phyloP scores from a whole-genome alignment of 2,888 invertebrate species.

The Acanthosoma haemorrhoidale region DNA sequence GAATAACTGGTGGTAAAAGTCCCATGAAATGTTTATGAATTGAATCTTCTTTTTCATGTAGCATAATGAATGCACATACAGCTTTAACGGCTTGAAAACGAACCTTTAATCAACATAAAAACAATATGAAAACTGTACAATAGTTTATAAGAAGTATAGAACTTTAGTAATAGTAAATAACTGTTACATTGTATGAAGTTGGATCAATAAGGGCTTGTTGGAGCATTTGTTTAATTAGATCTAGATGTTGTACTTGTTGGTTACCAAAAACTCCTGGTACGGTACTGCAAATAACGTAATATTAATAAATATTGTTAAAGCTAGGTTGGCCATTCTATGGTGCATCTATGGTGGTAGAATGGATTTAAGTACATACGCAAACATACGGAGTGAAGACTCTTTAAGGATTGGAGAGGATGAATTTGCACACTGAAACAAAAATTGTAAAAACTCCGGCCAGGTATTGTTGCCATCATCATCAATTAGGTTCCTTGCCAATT shows the following conservation, averaged over 20 bases:
- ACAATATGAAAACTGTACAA: too few species aligned
- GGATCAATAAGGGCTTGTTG: constrained; percentile 70
- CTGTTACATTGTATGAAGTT: constrained; percentile 59
- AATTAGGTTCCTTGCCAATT: constrained; percentile 87
- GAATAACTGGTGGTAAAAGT: constrained; percentile 70
- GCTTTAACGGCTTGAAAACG: constrained; percentile 78
- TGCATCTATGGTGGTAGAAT: too few species aligned
- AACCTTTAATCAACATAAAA: constrained; percentile 47
- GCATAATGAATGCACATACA: constrained; percentile 78
- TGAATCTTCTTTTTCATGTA: constrained; percentile 88
- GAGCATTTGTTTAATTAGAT: constrained; percentile 92
- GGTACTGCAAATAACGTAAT: constrained; percentile 52
- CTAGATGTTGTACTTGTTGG: constrained; percentile 83
- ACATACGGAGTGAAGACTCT: constrained; percentile 90
- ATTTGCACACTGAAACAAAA: constrained; percentile 90
- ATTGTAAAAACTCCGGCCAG: constrained; percentile 90
- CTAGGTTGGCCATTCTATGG: too few species aligned
- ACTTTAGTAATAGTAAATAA: neutral
- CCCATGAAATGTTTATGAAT: constrained; percentile 85
- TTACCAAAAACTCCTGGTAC: constrained; percentile 97
- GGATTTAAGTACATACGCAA: constrained; percentile 76
- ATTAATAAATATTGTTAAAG: neutral
- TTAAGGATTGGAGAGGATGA: constrained; percentile 75
- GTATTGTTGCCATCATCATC: constrained; percentile 93
- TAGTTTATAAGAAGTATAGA: too few species aligned